Conservation (phyloP, 2,888 invertebrate genomes). For the Andrena minutula region DNA sequence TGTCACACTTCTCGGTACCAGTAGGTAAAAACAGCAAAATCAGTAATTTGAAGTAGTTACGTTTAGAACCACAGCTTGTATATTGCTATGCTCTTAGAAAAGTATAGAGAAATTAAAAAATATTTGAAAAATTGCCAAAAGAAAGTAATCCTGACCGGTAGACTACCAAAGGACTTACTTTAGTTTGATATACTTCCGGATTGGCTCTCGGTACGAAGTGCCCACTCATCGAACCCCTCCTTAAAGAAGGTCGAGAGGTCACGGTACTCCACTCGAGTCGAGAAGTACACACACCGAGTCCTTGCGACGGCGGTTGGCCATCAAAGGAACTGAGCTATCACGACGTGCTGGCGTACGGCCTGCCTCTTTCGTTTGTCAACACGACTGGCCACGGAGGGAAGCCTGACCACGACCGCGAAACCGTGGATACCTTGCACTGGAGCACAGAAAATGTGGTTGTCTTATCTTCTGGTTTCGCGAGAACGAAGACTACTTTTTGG, state of each 20-base stretch:
- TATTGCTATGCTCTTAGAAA: too few relatives aligned
- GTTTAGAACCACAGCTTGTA: too few relatives aligned
- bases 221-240: conserved; percentile 55
- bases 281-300: conserved; percentile 18
- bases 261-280: conserved; percentile 44
- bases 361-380: conserved; percentile 60
- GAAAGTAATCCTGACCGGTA: not conserved
- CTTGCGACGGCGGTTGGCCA: conserved; percentile 52
- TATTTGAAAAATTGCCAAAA: not conserved
- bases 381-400: conserved; percentile 15
- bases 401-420: conserved; percentile 40
- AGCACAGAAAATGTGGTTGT: conserved; percentile 24
- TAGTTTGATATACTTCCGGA: conserved; percentile 51
- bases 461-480: conserved; percentile 39
- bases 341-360: conserved; percentile 35
- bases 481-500: not conserved
- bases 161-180: conserved; percentile 6
- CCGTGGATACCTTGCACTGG: conserved; percentile 17
- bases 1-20: too few relatives aligned
- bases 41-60: too few relatives aligned
- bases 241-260: conserved; percentile 66
- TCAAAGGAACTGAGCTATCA: conserved; percentile 64
- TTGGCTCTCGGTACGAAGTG: conserved; percentile 43
- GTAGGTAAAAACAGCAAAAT: too few relatives aligned
- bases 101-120: not conserved